Conservation (phyloP, 2,797 vertebrate genomes). For the Adelosebastes latens region DNA sequence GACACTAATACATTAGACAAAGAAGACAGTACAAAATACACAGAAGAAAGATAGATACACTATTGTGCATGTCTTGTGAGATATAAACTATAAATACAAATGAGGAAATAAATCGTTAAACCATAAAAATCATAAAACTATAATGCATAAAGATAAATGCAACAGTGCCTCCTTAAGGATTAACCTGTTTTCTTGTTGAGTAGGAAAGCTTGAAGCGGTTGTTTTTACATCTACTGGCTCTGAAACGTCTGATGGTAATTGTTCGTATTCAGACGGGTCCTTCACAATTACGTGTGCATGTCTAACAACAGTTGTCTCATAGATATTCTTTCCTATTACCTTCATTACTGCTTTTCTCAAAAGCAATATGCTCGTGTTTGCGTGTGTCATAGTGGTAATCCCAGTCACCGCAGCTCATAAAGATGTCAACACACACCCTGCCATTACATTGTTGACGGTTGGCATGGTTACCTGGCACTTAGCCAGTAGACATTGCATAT, state of each 20-base stretch:
- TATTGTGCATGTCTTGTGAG: neutral
- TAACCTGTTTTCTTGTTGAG: neutral
- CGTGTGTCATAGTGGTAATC: conserved; percentile 36
- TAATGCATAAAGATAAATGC: neutral
- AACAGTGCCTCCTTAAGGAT: neutral
- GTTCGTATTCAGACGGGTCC: neutral
- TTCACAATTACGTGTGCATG: neutral
- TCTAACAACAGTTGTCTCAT: neutral
- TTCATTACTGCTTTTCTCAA: neutral
- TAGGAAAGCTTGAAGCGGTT: neutral
- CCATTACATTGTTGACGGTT: conserved; percentile 60
- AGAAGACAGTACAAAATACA: neutral
- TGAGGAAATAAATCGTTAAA: neutral
- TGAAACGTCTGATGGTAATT: neutral
- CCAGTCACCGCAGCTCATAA: conserved; percentile 50
- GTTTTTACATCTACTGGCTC: neutral
- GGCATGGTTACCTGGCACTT: conserved; percentile 63
- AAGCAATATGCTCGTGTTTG: neutral
- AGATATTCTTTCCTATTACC: neutral
- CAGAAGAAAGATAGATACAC: neutral
- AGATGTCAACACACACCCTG: conserved; percentile 59
- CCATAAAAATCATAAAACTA: too few relatives aligned
- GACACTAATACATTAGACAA: neutral
- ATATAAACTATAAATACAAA: neutral
- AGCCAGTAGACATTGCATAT: conserved; percentile 40